A percentile compares a stretch with the other conserved stretches of the same genome.
Evolutionary conservation across 2,113 vertebrate species (phyloP).

Genomic region (Centrocercus urophasianus): DNA sequence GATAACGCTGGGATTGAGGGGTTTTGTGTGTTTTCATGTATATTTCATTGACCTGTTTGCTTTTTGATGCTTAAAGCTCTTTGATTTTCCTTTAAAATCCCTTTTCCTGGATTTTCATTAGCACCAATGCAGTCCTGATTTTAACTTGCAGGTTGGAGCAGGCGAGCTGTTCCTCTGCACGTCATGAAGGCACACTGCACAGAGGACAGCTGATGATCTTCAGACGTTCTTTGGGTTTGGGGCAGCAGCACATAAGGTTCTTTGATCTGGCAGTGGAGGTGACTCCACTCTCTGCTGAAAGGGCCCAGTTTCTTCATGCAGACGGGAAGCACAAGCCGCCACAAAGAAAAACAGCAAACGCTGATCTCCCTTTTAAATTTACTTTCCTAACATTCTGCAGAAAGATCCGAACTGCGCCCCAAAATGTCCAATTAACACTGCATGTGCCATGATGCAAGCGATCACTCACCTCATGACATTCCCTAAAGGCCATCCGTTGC

Average conservation of each 20-base stretch:
- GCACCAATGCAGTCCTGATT: background rate
- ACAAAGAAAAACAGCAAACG: background rate
- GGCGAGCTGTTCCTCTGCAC: background rate
- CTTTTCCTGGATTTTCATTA: background rate
- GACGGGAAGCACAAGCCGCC: background rate
- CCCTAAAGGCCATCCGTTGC: background rate
- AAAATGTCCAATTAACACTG: fast-evolving
- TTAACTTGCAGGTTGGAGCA: background rate
- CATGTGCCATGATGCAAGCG: background rate
- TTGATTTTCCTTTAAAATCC: constrained; percentile 42
- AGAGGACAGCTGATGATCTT: background rate
- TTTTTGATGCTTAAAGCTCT: constrained; percentile 41
- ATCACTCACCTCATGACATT: background rate
- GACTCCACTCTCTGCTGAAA: background rate
- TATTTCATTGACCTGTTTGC: constrained; percentile 63
- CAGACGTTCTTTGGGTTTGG: fast-evolving
- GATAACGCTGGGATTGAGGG: constrained; percentile 8
- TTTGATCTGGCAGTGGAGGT: no score
- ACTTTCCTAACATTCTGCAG: background rate
- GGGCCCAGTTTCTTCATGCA: background rate
- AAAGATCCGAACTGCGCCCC: no score
- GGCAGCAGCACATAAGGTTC: background rate
- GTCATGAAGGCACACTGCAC: background rate
- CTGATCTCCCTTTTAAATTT: background rate
- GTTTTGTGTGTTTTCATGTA: constrained; percentile 32